A percentile compares a stretch with the other conserved stretches of the same genome.
phyloP scores from a whole-genome alignment of 1,140 invertebrate genomes.

The Babylonia areolata region DNA sequence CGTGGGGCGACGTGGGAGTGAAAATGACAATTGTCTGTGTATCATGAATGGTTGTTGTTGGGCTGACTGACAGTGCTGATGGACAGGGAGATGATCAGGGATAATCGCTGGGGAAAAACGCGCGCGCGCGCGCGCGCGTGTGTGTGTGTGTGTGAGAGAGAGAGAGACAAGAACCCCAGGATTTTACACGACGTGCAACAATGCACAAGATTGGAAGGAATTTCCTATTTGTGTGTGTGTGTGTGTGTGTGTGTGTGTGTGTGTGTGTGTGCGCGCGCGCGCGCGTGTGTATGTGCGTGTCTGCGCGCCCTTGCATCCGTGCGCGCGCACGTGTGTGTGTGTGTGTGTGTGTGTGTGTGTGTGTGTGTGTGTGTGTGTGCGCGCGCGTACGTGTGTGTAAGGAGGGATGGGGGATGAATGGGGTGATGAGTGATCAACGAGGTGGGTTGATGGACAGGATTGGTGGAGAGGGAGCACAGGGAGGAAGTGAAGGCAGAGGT shows the following conservation, averaged over 20 bases:
- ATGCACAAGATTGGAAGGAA: not conserved
- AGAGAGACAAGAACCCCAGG: not conserved
- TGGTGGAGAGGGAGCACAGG: too few species aligned
- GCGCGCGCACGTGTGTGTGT: not conserved
- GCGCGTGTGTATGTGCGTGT: not conserved
- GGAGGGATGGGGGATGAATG: too few species aligned
- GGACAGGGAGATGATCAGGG: not conserved
- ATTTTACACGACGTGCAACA: too few species aligned
- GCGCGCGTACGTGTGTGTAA: not conserved
- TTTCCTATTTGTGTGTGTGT: conserved; percentile 18
- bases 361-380: conserved; percentile 14
- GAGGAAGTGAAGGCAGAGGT: too few species aligned
- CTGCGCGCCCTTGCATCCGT: not conserved
- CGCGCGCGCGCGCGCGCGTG: too few species aligned
- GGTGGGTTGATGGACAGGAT: too few species aligned
- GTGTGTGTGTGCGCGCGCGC: conserved; percentile 14
- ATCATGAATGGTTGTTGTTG: too few species aligned
- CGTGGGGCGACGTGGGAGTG: too few species aligned
- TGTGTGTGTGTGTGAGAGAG: not conserved
- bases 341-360: conserved; percentile 32
- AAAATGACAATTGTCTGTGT: too few species aligned
- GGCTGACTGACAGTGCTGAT: too few species aligned
- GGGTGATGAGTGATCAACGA: too few species aligned
- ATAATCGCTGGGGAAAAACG: too few species aligned
- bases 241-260: conserved; percentile 21